Evolutionary conservation across 2,888 invertebrate genomes (phyloP).

Genomic region (Homarus gammarus): DNA sequence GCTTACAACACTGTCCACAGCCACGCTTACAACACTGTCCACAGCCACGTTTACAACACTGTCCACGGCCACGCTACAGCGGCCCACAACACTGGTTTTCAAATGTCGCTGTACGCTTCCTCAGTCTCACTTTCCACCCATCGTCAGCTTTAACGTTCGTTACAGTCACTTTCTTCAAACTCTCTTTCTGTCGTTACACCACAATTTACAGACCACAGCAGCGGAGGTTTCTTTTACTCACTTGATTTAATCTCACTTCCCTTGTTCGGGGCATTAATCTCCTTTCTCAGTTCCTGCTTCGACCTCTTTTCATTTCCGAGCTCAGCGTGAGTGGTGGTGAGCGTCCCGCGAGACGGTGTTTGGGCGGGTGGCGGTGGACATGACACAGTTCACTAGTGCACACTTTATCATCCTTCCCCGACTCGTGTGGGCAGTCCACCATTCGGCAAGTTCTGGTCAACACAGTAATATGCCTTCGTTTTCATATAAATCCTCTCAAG

Average conservation of each 20-base stretch:
- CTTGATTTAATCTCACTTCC: not conserved
- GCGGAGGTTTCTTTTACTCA: not conserved
- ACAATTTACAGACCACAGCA: not conserved
- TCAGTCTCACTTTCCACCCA: not conserved
- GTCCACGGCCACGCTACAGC: not conserved
- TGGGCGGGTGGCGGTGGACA: not conserved
- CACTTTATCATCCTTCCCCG: slow-evolving; percentile 31
- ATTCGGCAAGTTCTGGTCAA: slow-evolving; percentile 8
- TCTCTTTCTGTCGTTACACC: not conserved
- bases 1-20: too few species aligned
- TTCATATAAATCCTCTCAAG: slow-evolving; percentile 29
- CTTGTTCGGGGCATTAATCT: not conserved
- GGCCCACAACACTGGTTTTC: too few species aligned
- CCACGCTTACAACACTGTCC: not conserved
- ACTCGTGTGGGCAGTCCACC: slow-evolving; percentile 21
- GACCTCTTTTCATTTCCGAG: not conserved
- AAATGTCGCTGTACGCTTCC: not conserved
- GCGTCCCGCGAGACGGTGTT: not conserved
- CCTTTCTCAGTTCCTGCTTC: not conserved
- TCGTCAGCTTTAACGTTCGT: not conserved
- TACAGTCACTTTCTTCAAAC: not conserved
- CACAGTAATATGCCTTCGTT: slow-evolving; percentile 6
- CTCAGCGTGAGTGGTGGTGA: not conserved
- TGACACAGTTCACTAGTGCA: not conserved
- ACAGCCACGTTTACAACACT: too few species aligned